Base-by-base conservation (phyloP, 1,140 invertebrate species). In the Cyclargus thomasi region DNA sequence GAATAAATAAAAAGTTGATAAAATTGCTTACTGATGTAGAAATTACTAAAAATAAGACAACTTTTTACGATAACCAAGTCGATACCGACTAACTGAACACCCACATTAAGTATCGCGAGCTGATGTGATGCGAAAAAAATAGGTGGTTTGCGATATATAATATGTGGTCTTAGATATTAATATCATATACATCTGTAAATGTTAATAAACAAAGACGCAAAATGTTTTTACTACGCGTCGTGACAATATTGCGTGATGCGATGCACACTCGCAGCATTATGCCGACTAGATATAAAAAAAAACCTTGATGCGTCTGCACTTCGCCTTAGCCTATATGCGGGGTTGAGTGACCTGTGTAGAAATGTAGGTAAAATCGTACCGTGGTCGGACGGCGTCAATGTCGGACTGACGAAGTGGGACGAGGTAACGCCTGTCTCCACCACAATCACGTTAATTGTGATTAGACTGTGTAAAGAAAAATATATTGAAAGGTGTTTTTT, bases 391-490 rank as follows among this genome's bases (percentile, higher is more conserved):
- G 11, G 55, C 18, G 18, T 55, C 53, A 55, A 55, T 55, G 55
- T 21, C 55, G 17, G 8, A 21, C 18, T 21, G 8, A 21, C 18
- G 18, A 59, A 59, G 55, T 20, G 55, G 55, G 4, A 59, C 55
- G 55, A 59, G 55, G 55, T 59, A 21, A 59, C 55, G 55, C 55
- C 55, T 2, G 55, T 20, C 55, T 59, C 55, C 20, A 17, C 18
- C 14, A 8, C 39, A 47, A 16, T 47, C 39, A 18, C 35, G 65
- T 36, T 35, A 36, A 62, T 62, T 62, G 17, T 53, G 17, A 35
- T 63, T 16, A 53, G 17, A 64, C 63, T 53, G 65, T 63, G 62
- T 39, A 53, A 70, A 59, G 59, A 36, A 47, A 16, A 47, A 16
- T 14, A 47, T 16, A 47, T 47, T 0, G 10, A 47, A 1, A 65